These are phyloP conservation scores for Latrodectus hesperus DNA, from an alignment of 2,888 invertebrate genomes.

Conservation along the genomic window DNA sequence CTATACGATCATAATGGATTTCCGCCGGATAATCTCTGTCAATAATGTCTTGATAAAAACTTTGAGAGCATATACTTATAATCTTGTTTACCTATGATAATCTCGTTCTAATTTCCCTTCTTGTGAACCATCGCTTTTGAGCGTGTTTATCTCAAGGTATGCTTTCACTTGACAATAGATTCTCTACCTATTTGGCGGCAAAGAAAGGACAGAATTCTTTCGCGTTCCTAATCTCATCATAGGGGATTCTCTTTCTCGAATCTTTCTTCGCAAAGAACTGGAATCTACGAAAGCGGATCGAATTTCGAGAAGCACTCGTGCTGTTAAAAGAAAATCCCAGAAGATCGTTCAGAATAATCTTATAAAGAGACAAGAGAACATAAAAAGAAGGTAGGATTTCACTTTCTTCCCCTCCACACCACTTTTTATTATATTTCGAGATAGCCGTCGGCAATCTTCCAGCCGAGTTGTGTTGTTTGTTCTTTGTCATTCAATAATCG, in stretches of 20 bases:
- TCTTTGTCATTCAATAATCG: constrained; percentile 53
- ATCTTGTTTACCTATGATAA: constrained; percentile 44
- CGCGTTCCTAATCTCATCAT: constrained; percentile 21
- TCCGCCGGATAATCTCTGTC: background rate
- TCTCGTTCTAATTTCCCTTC: constrained; percentile 37
- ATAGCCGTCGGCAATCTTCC: constrained; percentile 50
- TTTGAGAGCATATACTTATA: constrained; percentile 19
- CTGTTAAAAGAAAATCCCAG: background rate
- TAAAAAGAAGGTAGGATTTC: constrained; percentile 45
- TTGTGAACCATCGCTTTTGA: constrained; percentile 5
- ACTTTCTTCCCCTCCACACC: constrained; percentile 17
- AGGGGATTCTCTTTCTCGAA: background rate
- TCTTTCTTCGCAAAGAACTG: background rate
- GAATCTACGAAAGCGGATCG: constrained; percentile 46
- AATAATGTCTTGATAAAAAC: background rate
- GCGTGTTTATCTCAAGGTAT: constrained; percentile 32
- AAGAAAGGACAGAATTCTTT: background rate
- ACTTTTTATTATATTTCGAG: background rate
- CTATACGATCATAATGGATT: background rate
- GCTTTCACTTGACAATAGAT: constrained; percentile 14
- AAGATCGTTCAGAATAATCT: constrained; percentile 13
- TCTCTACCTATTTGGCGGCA: constrained; percentile 12
- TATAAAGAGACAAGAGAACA: constrained; percentile 21
- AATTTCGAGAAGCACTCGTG: constrained; percentile 33
- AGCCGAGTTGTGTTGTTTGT: constrained; percentile 24